Base-by-base conservation (phyloP, 2,113 vertebrate genomes). In the Albula glossodonta region DNA sequence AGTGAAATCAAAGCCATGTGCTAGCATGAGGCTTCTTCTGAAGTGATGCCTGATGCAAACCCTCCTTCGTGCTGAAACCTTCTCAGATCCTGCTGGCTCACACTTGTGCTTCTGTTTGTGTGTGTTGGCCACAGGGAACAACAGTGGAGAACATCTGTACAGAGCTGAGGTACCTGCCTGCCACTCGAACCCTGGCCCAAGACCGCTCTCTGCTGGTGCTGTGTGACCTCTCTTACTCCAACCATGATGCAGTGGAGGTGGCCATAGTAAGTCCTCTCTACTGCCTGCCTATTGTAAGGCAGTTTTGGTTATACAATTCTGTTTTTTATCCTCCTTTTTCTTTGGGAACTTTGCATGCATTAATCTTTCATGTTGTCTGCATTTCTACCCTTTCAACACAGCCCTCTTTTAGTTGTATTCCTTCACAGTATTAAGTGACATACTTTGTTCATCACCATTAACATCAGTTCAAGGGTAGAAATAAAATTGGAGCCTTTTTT, bases 111-210 rank as follows among this genome's bases (percentile, higher is more conserved):
- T 86, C 7, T 83, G 57, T 82, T 19, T 63, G 41, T 82, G 7
- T 53, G 66, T 83, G 25, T 41, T 90, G 89, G 41, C 88, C 17
- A 83, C 91, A 99, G 98, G 98, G 98, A 60, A 98, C 97, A 88
- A 98, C 97, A 0, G 96, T 98, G 88, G 97, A 97, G 89, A 94
- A 96, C 82, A 96, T 99, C 91, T 99, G 98, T 92, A 96, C 96
- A 0, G 97, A 99, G 91, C 96, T 99, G 83, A 93, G 96, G 8
- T 97, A 97, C 86, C 95, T 98, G 70, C 97, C 97, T 0, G 95
- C 96, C 56, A 95, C 96, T 0, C 95, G 95, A 88, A 95, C 94
- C 0, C 94, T 97, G 85, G 97, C 97, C 17, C 94, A 93, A n/a
- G 97, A 98, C 63, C 96, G 93, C 86, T 89, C 94, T 80, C 94